Evolutionary conservation across 2,888 invertebrate species (phyloP).

Genomic region (Amiota communis): DNA sequence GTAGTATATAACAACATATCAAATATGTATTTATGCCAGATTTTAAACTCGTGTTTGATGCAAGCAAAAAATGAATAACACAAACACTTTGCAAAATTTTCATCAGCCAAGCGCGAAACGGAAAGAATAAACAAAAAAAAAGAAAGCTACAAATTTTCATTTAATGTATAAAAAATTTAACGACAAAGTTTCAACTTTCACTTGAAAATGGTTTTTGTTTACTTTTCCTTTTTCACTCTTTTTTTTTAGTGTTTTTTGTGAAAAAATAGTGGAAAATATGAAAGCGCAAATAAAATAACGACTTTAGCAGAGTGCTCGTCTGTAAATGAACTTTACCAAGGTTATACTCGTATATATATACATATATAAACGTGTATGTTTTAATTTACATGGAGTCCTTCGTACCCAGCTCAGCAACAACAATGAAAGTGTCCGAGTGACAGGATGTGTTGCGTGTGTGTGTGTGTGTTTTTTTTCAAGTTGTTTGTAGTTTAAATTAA

Average conservation of each 20-base stretch:
- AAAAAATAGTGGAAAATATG: background rate
- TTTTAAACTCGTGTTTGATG: background rate
- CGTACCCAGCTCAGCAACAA: background rate
- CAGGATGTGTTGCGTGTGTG: background rate
- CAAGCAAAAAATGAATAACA: background rate
- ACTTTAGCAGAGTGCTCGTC: slow-evolving; percentile 17
- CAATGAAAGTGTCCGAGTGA: background rate
- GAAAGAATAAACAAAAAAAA: background rate
- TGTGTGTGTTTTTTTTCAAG: background rate
- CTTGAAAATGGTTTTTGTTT: slow-evolving; percentile 3
- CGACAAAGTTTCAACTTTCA: slow-evolving; percentile 30
- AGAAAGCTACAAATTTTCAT: slow-evolving; percentile 19
- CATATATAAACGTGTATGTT: background rate
- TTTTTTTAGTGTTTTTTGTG: background rate
- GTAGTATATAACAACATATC: background rate
- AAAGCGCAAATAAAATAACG: background rate
- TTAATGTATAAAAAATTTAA: slow-evolving; percentile 19
- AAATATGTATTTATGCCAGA: slow-evolving; percentile 7
- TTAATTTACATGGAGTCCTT: slow-evolving; percentile 20
- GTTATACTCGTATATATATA: background rate
- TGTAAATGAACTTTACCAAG: slow-evolving; percentile 24
- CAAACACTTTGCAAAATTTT: background rate
- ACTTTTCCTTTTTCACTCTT: background rate
- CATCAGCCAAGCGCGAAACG: background rate
- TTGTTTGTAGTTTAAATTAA: slow-evolving; percentile 18